Evolutionary conservation across 2,888 invertebrate species (phyloP).

Genomic region (Cryptocheilus praepositus): DNA sequence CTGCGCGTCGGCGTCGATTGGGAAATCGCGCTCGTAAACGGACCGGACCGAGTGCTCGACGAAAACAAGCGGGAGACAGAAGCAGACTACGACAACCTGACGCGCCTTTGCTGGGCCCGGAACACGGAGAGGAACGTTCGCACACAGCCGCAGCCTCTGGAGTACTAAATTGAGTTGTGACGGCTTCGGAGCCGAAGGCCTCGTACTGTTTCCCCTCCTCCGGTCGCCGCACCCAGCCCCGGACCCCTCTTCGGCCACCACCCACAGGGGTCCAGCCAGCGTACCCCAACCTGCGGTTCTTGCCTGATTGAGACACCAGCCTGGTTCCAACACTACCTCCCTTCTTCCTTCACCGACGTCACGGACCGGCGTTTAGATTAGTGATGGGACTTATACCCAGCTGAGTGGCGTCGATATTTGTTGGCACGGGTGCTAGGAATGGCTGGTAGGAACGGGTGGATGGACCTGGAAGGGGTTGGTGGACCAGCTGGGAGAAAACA

Average conservation of each 20-base stretch:
- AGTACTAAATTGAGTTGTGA: constrained; percentile 74
- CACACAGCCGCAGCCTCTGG: constrained; percentile 65
- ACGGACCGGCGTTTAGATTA: constrained; percentile 56
- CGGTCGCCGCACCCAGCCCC: constrained; percentile 11
- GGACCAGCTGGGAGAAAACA: too few relatives aligned
- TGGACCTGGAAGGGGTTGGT: too few relatives aligned
- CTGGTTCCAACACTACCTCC: constrained; percentile 60
- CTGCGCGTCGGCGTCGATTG: too few relatives aligned
- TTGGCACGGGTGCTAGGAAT: too few relatives aligned
- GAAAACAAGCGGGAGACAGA: neutral
- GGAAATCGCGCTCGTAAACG: neutral
- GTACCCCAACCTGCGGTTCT: constrained; percentile 68
- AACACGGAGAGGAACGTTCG: constrained; percentile 39
- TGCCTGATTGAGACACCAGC: constrained; percentile 74
- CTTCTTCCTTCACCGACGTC: constrained; percentile 48
- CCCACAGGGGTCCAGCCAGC: constrained; percentile 63
- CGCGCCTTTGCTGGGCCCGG: too few relatives aligned
- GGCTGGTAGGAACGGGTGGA: too few relatives aligned
- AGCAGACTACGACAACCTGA: too few relatives aligned
- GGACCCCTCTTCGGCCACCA: constrained; percentile 39
- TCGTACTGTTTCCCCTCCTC: constrained; percentile 39
- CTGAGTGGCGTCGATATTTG: too few relatives aligned
- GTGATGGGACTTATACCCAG: constrained; percentile 11
- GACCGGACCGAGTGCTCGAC: neutral
- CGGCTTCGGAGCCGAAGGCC: constrained; percentile 68